Evolutionary conservation across 1,140 invertebrate genomes (phyloP).

Genomic region (Magallana angulata): DNA sequence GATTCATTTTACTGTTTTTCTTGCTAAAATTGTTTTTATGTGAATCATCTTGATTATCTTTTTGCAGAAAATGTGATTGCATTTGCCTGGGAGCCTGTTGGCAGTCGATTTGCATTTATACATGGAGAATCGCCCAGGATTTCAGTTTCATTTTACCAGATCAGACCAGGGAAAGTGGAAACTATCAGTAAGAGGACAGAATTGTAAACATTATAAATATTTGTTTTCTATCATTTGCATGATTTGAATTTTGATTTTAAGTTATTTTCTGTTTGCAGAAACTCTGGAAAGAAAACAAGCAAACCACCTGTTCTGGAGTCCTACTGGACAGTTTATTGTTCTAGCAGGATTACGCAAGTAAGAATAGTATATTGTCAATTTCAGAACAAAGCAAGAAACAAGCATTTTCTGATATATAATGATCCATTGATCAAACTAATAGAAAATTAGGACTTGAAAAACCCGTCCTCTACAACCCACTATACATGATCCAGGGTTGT

Average conservation of each 20-base stretch:
- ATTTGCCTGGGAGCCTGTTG: slow-evolving; percentile 99
- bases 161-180: slow-evolving; percentile 91
- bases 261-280: slow-evolving; percentile 68
- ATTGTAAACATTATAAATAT: no score
- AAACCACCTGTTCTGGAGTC: slow-evolving; percentile 98
- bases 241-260: no score
- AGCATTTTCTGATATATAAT: no score
- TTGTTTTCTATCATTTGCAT: no score
- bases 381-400: no score
- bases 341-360: slow-evolving; percentile 88
- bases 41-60: not conserved
- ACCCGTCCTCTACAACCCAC: no score
- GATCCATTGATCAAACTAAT: no score
- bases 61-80: slow-evolving; percentile 87
- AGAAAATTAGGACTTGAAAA: no score
- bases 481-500: no score
- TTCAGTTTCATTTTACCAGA: slow-evolving; percentile 95
- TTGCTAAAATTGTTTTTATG: not conserved
- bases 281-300: slow-evolving; percentile 90
- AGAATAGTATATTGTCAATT: slow-evolving; percentile 17
- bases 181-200: slow-evolving; percentile 85
- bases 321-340: slow-evolving; percentile 96
- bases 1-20: no score
- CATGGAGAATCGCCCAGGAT: slow-evolving; percentile 94
- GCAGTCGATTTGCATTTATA: slow-evolving; percentile 96